Evolutionary conservation across 2,113 vertebrate species (phyloP).

Genomic region (Nansenia antarctica): DNA sequence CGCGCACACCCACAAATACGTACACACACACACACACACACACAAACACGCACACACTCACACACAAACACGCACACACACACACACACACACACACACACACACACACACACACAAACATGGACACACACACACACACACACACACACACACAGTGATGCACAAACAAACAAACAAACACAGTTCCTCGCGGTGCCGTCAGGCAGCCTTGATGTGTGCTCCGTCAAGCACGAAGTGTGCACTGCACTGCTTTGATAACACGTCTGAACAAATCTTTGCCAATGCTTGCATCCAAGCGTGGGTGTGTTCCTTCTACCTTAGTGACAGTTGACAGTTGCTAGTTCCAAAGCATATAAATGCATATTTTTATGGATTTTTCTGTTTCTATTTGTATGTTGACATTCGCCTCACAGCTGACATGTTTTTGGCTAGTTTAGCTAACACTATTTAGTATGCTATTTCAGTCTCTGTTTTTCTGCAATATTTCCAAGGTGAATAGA

Average conservation of each 20-base stretch:
- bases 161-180: conserved; percentile 62
- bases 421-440: no score
- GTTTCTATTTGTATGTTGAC: conserved; percentile 44
- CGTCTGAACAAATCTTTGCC: conserved; percentile 64
- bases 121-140: conserved; percentile 3
- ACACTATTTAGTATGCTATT: conserved; percentile 39
- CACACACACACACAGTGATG: conserved; percentile 40
- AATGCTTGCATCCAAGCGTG: conserved; percentile 54
- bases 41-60: no score
- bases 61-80: no score
- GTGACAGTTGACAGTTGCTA: conserved; percentile 58
- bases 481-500: no score
- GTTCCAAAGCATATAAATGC: conserved; percentile 56
- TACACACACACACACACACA: no score
- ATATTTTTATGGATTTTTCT: conserved; percentile 39
- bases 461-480: not conserved
- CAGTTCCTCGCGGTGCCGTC: conserved; percentile 57
- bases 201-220: conserved; percentile 62
- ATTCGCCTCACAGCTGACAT: no score
- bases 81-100: not conserved
- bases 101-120: no score
- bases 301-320: conserved; percentile 54
- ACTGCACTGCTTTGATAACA: conserved; percentile 69
- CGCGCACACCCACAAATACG: no score
- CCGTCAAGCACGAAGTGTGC: conserved; percentile 46